Base-by-base conservation (phyloP, 2,113 vertebrate species). In the Elgaria multicarinata region DNA sequence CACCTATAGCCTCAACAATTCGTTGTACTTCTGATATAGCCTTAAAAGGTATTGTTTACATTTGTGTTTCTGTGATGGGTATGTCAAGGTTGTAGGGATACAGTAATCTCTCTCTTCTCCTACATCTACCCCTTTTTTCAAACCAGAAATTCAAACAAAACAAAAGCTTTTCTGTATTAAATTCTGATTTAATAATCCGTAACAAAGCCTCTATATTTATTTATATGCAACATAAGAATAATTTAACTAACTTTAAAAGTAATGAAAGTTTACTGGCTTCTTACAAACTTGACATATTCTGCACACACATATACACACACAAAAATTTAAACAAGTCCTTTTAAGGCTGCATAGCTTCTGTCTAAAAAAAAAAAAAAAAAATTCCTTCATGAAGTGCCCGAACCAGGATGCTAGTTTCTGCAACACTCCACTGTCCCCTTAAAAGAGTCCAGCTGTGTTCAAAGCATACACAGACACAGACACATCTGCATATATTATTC, bases 321-420 rank as follows among this genome's bases (percentile, higher is more conserved):
- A 94, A 86, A 96, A 95, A 95, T 94, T 96, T 96, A 96, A 96
- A 96, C 96, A 96, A 95, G 92, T 93, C 96, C 96, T 95, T 96
- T 96, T 96, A 96, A 95, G 96, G 96, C 93, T 94, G 90, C 95
- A 92, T 94, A 96, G 91, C 93, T 95, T 95, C 95, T 95, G 93
- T 90, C 93, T 91, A 92, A 92, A 94, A 92, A 83, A 69, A 66
- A 36, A 93, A 90, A 92, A 92, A 94, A 92, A 83, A 69, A 66
- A 36, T 3, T 1, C 5, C 92, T 91, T 69, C 83, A 91, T 92
- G 90, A 93, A 92, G 87, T 94, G 93, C 83, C 89, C 83, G 72
- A 75, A 92, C 89, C 89, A 90, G 64, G 28, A 85, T 95, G 88
- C 81, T 83, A 84, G 90, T 0, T 0, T 94, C 93, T 89, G 83